Evolutionary conservation across 2,888 invertebrate genomes (phyloP).

Genomic region (Phengaris alcon): DNA sequence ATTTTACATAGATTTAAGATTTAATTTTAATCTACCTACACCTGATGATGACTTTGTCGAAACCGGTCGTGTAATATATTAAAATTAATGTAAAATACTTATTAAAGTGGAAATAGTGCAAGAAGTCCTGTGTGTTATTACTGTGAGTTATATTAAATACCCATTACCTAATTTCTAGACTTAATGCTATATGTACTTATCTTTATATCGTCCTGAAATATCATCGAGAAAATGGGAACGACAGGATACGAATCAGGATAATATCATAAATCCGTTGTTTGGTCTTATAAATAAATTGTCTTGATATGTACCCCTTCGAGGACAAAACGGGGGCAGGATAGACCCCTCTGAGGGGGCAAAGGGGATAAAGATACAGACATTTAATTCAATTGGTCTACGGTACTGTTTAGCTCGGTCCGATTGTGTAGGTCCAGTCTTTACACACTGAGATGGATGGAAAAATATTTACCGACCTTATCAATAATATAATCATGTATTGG

Average conservation of each 20-base stretch:
- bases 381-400: not conserved
- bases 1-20: no score
- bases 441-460: not conserved
- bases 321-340: not conserved
- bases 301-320: not conserved
- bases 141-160: no score
- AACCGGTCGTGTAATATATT: no score
- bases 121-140: no score
- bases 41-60: no score
- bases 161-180: no score
- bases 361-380: not conserved
- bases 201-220: not conserved
- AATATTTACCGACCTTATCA: not conserved
- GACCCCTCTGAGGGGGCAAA: not conserved
- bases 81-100: no score
- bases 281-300: not conserved
- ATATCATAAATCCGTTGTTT: constrained; percentile 8
- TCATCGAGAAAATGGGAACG: not conserved
- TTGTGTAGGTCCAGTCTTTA: not conserved
- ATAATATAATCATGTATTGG: no score
- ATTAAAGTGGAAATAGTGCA: no score
- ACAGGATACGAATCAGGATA: not conserved
- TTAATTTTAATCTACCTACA: no score
- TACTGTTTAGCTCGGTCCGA: not conserved
- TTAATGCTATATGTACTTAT: no score